phyloP scores from a whole-genome alignment of 2,797 vertebrate species.

The Manis javanica region DNA sequence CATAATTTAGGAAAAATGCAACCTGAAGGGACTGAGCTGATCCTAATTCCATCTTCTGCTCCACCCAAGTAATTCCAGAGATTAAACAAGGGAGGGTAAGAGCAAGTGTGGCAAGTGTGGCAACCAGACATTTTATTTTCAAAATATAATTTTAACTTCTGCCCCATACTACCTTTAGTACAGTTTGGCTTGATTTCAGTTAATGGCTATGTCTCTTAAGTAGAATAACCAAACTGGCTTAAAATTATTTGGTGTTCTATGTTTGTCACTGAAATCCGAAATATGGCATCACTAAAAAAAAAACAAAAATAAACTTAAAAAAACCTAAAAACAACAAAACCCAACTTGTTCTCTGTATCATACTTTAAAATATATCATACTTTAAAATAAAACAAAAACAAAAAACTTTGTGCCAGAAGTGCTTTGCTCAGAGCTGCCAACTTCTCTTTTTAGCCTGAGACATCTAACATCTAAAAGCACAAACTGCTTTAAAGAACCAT shows the following conservation, averaged over 20 bases:
- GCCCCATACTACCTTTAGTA: neutral
- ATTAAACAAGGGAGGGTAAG: neutral
- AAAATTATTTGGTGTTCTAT: conserved; percentile 62
- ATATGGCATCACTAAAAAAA: conserved; percentile 57
- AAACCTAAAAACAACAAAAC: conserved; percentile 2
- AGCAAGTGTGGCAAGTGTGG: neutral
- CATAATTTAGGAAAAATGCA: conserved; percentile 34
- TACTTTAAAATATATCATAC: conserved; percentile 57
- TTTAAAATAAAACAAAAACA: conserved; percentile 63
- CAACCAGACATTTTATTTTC: conserved; percentile 2
- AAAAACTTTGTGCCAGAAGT: conserved; percentile 55
- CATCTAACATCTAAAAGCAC: conserved; percentile 54
- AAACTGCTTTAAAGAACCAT: conserved; percentile 50
- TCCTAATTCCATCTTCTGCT: conserved; percentile 3
- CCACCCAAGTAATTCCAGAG: conserved; percentile 2
- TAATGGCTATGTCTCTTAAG: neutral
- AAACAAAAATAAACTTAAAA: neutral
- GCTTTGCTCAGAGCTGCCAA: conserved; percentile 51
- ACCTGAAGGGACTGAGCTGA: neutral
- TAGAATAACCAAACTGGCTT: conserved; percentile 57
- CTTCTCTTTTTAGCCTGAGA: conserved; percentile 57
- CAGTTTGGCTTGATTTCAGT: conserved; percentile 51
- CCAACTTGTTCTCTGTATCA: conserved; percentile 38
- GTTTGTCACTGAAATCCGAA: conserved; percentile 60
- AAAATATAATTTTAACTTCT: conserved; percentile 42